Percentiles rank a stretch among this genome's conserved stretches.
Evolutionary conservation across 2,797 vertebrate species (phyloP).

Genomic region (Salmo trutta): DNA sequence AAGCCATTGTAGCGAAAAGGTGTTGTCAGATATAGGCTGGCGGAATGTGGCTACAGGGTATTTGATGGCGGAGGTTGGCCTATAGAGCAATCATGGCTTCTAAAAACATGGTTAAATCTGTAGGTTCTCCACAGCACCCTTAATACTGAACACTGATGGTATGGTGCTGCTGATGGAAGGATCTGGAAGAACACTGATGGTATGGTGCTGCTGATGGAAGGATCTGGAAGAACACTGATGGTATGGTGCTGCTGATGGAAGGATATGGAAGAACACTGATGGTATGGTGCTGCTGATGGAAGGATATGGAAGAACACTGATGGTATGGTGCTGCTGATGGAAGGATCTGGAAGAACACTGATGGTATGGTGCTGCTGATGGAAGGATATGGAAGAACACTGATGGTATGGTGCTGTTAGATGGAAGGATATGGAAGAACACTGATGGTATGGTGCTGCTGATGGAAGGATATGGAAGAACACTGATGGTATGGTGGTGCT

Average conservation of each 20-base stretch:
- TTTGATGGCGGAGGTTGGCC: conserved; percentile 57
- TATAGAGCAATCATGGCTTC: conserved; percentile 47
- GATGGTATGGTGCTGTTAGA: conserved; percentile 60
- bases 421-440: conserved; percentile 21
- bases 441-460: conserved; percentile 59
- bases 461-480: conserved; percentile 8
- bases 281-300: conserved; percentile 55
- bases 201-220: conserved; percentile 51
- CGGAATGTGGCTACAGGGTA: conserved; percentile 74
- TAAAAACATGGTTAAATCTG: conserved; percentile 59
- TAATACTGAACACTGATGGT: conserved; percentile 62
- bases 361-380: conserved; percentile 59
- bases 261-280: conserved; percentile 37
- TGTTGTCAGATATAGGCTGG: conserved; percentile 79
- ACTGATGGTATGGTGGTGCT: conserved; percentile 61
- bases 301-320: conserved; percentile 31
- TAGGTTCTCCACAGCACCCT: conserved; percentile 70
- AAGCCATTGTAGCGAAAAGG: conserved; percentile 77
- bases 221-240: conserved; percentile 37
- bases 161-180: conserved; percentile 51
- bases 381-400: conserved; percentile 21
- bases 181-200: conserved; percentile 41
- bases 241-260: conserved; percentile 53
- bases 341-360: conserved; percentile 23
- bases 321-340: conserved; percentile 57